Base-by-base conservation (phyloP, 2,888 invertebrate species). In the Drosophila mulleri region DNA sequence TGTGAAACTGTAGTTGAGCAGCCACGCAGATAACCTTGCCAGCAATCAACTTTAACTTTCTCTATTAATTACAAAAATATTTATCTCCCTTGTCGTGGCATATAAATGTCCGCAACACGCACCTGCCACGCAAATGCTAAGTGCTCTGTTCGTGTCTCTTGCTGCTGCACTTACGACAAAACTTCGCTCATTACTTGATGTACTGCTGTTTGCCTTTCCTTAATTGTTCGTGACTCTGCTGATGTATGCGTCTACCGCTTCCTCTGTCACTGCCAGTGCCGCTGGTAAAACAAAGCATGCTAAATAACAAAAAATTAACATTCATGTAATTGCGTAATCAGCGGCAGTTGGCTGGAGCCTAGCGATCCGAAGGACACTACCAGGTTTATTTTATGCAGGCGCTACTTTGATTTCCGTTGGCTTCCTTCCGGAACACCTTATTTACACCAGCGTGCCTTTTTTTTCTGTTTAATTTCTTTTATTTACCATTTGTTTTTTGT, bases 281-380 rank as follows among this genome's bases (percentile, higher is more conserved):
- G 5, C 12, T 60, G 54, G 44, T 58, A 37, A 56, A 74, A 74
- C 75, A 74, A 66, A 60, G 78, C 44, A 32, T 62, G 56, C 66
- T 20, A 11, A 23, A 39, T 37, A 54, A 4, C 35, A 42, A 69
- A 72, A 58, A 77, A 84, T 76, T 62, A 80, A 71, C 78, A 80
- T 82, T 85, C 57, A 60, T 75, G 58, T 88, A 76, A 84, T 88
- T 85, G 80, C 78, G 83, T 72, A 84, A 85, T 83, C 76, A 83
- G 63, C 76, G 57, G 37, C 47, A 41, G 54, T n/a, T 11, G 44
- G 26, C 23, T 39, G 20, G 26, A 37, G 42, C 1, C n/a, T n/a
- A 8, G 11, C 23, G 45, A 18, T n/a, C 45, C 35, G 59, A 63
- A 68, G 72, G 75, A 75, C 62, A 68, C 53, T 58, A 29, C 67